These are phyloP conservation scores for Brenthis hecate DNA, from an alignment of 2,888 invertebrate genomes.

Conservation along the genomic window DNA sequence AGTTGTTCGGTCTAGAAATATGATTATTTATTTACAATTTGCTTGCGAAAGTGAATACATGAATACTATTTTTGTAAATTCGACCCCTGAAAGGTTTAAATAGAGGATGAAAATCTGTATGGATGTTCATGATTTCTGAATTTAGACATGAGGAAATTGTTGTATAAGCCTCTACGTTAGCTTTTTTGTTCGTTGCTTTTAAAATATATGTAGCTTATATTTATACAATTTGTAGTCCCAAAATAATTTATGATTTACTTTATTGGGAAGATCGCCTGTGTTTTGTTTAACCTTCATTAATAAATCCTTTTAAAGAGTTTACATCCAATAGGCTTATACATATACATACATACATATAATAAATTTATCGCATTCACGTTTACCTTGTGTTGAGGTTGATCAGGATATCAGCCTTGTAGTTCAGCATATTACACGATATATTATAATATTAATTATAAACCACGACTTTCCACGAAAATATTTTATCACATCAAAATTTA, in stretches of 20 bases:
- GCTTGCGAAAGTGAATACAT: too few species aligned
- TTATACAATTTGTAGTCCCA: not conserved
- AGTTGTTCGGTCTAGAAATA: too few species aligned
- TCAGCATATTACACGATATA: not conserved
- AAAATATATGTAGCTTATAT: too few species aligned
- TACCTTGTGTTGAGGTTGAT: slow-evolving; percentile 19
- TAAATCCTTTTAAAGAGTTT: slow-evolving; percentile 7
- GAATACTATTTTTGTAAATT: too few species aligned
- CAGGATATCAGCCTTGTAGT: slow-evolving; percentile 9
- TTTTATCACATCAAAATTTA: too few species aligned
- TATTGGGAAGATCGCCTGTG: not conserved
- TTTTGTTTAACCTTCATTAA: slow-evolving; percentile 9
- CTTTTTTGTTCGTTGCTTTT: too few species aligned
- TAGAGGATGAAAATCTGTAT: not conserved
- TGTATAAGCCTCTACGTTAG: too few species aligned
- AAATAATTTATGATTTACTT: not conserved
- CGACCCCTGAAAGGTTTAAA: not conserved
- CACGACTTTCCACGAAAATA: not conserved
- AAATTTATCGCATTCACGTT: slow-evolving; percentile 9
- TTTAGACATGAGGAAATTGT: too few species aligned
- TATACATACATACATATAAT: slow-evolving; percentile 4
- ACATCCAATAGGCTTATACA: not conserved
- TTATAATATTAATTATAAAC: not conserved
- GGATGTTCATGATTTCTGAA: too few species aligned
- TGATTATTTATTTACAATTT: too few species aligned